These are phyloP conservation scores for Dendroctonus valens DNA, from an alignment of 1,140 invertebrate species.

Conservation along the genomic window DNA sequence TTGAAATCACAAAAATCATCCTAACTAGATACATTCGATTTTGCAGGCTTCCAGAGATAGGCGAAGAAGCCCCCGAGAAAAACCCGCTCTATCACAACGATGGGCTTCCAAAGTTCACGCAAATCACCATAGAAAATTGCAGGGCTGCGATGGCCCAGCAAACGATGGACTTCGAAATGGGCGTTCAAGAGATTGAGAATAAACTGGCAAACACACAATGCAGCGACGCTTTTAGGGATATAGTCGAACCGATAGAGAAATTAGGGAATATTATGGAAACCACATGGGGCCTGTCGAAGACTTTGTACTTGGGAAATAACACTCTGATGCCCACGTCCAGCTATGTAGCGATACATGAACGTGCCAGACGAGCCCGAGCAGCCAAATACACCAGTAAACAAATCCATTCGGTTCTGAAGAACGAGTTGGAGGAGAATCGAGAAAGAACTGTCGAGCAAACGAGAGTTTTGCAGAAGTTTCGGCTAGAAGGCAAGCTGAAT, in stretches of 20 bases:
- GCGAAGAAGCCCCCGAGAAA: slow-evolving; percentile 71
- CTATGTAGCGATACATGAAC: slow-evolving; percentile 72
- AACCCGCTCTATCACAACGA: slow-evolving; percentile 72
- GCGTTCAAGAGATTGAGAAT: slow-evolving; percentile 65
- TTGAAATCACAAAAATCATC: not conserved
- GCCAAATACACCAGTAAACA: slow-evolving; percentile 65
- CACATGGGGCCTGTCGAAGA: slow-evolving; percentile 85
- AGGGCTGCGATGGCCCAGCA: slow-evolving; percentile 78
- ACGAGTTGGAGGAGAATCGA: slow-evolving; percentile 54
- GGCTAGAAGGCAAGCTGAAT: slow-evolving; percentile 78
- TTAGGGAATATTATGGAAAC: slow-evolving; percentile 69
- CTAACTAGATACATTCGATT: slow-evolving; percentile 12
- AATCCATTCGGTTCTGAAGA: slow-evolving; percentile 69
- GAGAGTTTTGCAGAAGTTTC: slow-evolving; percentile 72
- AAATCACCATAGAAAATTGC: slow-evolving; percentile 79
- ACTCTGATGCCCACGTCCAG: slow-evolving; percentile 74
- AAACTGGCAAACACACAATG: slow-evolving; percentile 53
- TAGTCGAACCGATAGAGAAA: slow-evolving; percentile 78
- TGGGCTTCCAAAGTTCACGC: slow-evolving; percentile 76
- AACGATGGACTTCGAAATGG: slow-evolving; percentile 78
- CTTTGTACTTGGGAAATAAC: slow-evolving; percentile 76
- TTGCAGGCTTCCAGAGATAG: slow-evolving; percentile 86
- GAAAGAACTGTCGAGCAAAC: slow-evolving; percentile 63
- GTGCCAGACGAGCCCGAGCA: slow-evolving; percentile 64
- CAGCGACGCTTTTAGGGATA: slow-evolving; percentile 66